Percentiles rank a stretch among this genome's conserved stretches.
These are phyloP conservation scores for Hyppa rectilinea DNA, from an alignment of 2,888 invertebrate genomes.

Conservation along the genomic window DNA sequence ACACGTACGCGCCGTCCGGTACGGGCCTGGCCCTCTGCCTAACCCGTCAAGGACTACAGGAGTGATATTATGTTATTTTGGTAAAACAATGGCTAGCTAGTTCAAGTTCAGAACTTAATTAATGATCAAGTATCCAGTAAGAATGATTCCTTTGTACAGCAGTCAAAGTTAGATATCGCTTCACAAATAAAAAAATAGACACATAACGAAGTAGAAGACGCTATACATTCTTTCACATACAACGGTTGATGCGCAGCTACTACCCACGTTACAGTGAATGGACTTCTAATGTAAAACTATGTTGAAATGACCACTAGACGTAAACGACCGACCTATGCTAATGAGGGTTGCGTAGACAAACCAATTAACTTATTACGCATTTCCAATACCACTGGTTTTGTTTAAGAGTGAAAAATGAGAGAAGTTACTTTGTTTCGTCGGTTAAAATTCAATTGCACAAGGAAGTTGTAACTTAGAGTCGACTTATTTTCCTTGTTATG, in stretches of 20 bases:
- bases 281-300: slow-evolving; percentile 54
- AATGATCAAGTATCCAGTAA: background rate
- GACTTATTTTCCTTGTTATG: slow-evolving; percentile 47
- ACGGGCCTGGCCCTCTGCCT: too few relatives aligned
- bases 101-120: too few relatives aligned
- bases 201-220: background rate
- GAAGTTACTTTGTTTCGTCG: background rate
- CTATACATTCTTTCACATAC: background rate
- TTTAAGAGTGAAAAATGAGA: slow-evolving; percentile 12
- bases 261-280: slow-evolving; percentile 36
- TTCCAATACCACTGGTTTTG: slow-evolving; percentile 29
- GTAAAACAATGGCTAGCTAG: too few relatives aligned
- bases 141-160: too few relatives aligned
- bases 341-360: slow-evolving; percentile 60
- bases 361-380: slow-evolving; percentile 52
- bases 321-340: slow-evolving; percentile 73
- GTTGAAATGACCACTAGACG: slow-evolving; percentile 62
- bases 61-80: too few relatives aligned
- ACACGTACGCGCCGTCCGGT: too few relatives aligned
- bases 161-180: too few relatives aligned
- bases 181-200: background rate
- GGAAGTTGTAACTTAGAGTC: slow-evolving; percentile 36
- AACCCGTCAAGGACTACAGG: too few relatives aligned
- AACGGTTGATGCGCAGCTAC: slow-evolving; percentile 8
- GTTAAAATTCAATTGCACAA: slow-evolving; percentile 29